Evolutionary conservation across 2,888 invertebrate species (phyloP), one percentile per base, ranked within the genome.

Genomic region (Drosophila putrida): DNA sequence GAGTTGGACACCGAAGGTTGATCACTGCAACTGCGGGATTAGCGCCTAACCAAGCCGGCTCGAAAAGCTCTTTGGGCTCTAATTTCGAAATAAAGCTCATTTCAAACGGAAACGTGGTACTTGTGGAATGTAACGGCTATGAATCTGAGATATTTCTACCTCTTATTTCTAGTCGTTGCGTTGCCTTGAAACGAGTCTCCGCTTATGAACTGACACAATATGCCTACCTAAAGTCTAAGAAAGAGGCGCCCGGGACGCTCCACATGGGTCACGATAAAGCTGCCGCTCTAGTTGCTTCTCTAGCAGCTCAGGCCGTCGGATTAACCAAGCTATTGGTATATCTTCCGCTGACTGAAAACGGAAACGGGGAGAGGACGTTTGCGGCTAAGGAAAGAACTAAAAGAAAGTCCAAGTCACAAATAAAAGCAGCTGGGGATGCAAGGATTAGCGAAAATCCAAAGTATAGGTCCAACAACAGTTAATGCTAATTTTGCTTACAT

Each of bases 141-240:
- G 79, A 82, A 64, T 84, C 85, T 69, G 81, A 82, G 67, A 84
- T 82, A 47, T 82, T 84, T 44, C 36, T 82, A 2, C 84, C 81
- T 60, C 71, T 73, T 27, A 67, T 82, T 65, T 58, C 4, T 68
- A 71, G 63, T 50, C 71, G 36, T 63, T 79, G 50, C 69, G 35
- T 82, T 62, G 51, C 66, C 62, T 74, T 84, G 82, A 79, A 84
- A 62, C 80, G 80, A 49, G 67, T 82, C 33, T 68, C 70, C 15
- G 80, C 80, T 38, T 51, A 31, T 10, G 69, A 76, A 25, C 36
- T 82, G 44, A 38, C 50, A 6, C 51, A 60, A 31, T 68, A 46
- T 54, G 47, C 58, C 9, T 38, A 41, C 6, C 28, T 11, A 0
- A 61, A 15, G 36, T 13, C 46, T 6, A 50, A 9, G 11, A 63